Base-by-base conservation (phyloP, 2,113 vertebrate species). In the Gallinago jamesoni region DNA sequence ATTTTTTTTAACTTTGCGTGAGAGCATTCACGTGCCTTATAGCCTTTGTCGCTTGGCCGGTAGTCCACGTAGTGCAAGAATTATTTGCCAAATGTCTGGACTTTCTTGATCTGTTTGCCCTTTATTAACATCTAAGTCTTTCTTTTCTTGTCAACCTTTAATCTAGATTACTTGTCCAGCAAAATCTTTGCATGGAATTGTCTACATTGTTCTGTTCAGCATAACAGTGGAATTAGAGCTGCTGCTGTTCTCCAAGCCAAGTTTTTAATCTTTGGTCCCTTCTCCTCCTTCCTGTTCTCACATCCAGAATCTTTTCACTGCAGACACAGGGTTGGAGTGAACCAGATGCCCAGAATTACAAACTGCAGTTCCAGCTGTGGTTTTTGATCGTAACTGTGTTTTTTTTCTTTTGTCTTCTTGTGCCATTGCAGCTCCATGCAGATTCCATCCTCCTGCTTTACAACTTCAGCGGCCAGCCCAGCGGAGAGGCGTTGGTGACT, bases 381-480 rank as follows among this genome's bases (percentile, higher is more conserved):
- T 56, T 35, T 87, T 13, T 60, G 41, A 15, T 91, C 15, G 85
- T 89, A 93, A 89, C 6, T 52, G 2, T n/a, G 2, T 16, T 25
- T 52, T 10, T 12, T 35, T 37, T 30, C 24, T 88, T 69, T 75
- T 93, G 24, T 90, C 4, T 24, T 93, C 37, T 94, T 93, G 33
- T 93, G 12, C 87, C 62, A 18, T 72, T 96, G 81, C 97, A 99
- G 99, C 98, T 99, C 89, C 98, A 98, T 27, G 96, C 98, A 93
- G 99, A 99, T 56, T 98, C 98, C 45, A 94, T 99, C 93, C 98
- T 99, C 19, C 91, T 99, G 95, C 97, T 99, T 97, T 99, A 99
- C 95, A 98, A 98, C 98, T 98, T 99, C 91, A 99, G 98, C 39
- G 99, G 99, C 88, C 98, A 99, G 97, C 98, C 98, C 97, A 99